Percentiles rank a stretch among this genome's conserved stretches.
Evolutionary conservation across 1,140 invertebrate genomes (phyloP).

Genomic region (Telenomus remus): DNA sequence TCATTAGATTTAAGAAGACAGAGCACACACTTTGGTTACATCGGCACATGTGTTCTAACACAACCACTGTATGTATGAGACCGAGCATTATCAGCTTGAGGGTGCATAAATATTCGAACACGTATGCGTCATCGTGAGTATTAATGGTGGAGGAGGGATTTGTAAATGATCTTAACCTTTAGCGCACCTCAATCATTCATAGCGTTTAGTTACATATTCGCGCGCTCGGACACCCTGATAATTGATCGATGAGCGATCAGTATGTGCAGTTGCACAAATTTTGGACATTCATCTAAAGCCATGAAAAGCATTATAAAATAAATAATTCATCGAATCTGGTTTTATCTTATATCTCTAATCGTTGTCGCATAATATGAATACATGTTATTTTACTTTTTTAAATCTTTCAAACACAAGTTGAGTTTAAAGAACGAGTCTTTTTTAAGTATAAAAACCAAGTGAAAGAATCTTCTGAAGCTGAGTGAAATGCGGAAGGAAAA

Average conservation of each 20-base stretch:
- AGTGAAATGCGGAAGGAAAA: conserved; percentile 63
- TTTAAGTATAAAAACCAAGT: conserved; percentile 63
- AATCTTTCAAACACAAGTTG: too few relatives aligned
- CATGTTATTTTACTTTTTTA: too few relatives aligned
- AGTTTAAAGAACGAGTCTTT: neutral
- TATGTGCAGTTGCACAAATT: too few relatives aligned
- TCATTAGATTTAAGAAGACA: conserved; percentile 31
- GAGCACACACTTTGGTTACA: conserved; percentile 20
- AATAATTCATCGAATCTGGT: too few relatives aligned
- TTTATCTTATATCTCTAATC: too few relatives aligned
- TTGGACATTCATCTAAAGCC: too few relatives aligned
- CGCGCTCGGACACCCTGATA: conserved; percentile 23
- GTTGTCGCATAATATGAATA: too few relatives aligned
- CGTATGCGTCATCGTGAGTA: conserved; percentile 71
- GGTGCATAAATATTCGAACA: conserved; percentile 70
- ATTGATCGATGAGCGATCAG: conserved; percentile 29
- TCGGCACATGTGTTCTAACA: conserved; percentile 62
- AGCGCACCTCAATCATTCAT: conserved; percentile 69
- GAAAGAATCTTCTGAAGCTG: conserved; percentile 73
- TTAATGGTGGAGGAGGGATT: conserved; percentile 64
- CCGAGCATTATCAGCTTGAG: conserved; percentile 52
- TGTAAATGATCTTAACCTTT: conserved; percentile 71
- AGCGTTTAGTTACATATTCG: conserved; percentile 62
- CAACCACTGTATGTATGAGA: conserved; percentile 65
- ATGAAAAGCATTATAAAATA: too few relatives aligned